A percentile compares a stretch with the other conserved stretches of the same genome.
Conservation (phyloP, 1,140 invertebrate species). For the Aleiodes sp. region DNA sequence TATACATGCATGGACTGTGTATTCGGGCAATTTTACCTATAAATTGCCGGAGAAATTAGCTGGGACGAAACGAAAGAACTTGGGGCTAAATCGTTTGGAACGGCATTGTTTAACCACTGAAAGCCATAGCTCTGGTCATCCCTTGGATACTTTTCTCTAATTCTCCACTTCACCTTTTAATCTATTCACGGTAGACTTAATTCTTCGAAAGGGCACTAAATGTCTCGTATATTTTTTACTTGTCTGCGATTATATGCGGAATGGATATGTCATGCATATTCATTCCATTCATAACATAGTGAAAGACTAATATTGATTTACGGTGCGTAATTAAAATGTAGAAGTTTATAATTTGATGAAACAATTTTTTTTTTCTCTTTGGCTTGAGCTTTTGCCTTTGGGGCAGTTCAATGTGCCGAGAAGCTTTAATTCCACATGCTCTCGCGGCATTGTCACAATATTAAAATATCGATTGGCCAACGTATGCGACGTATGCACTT, state of each 20-base stretch:
- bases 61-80: slow-evolving; percentile 41
- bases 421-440: slow-evolving; percentile 54
- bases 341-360: neutral
- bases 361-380: neutral
- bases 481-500: slow-evolving; percentile 66
- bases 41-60: slow-evolving; percentile 63
- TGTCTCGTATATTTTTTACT: neutral
- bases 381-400: neutral
- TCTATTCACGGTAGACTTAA: slow-evolving; percentile 49
- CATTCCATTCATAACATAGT: neutral
- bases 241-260: neutral
- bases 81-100: slow-evolving; percentile 62
- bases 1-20: slow-evolving; percentile 31
- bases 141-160: slow-evolving; percentile 43
- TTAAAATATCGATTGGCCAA: slow-evolving; percentile 67
- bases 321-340: neutral
- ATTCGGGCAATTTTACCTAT: slow-evolving; percentile 62
- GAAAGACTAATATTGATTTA: neutral
- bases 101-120: slow-evolving; percentile 60
- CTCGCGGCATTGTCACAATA: slow-evolving; percentile 55
- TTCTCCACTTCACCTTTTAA: slow-evolving; percentile 8
- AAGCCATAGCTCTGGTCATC: slow-evolving; percentile 54
- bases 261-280: neutral
- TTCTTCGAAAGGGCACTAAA: slow-evolving; percentile 3
- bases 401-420: slow-evolving; percentile 40